Base-by-base conservation (phyloP, 2,888 invertebrate genomes). In the Diaperis boleti region DNA sequence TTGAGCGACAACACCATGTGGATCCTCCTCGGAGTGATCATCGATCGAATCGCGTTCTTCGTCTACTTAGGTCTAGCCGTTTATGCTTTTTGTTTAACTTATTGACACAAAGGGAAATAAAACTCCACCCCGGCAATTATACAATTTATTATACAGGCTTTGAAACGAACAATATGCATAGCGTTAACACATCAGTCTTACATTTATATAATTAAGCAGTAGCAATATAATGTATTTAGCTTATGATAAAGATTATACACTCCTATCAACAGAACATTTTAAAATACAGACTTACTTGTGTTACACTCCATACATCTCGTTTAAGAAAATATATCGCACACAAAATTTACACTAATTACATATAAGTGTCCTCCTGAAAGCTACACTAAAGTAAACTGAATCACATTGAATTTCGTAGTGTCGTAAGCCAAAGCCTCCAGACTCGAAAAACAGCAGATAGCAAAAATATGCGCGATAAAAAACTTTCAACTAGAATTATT, bases 111-210 rank as follows among this genome's bases (percentile, higher is more conserved):
- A 7, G 15, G 5, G 13, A 49, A 49, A 50, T 41, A 59, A 59
- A 59, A 49, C 7, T 13, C 44, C 29, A 41, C 15, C 15, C 59
- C 39, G 64, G 64, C 60, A 77, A 77, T 79, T 72, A 78, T 78
- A 78, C 78, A 79, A 73, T 79, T 79, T 81, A 78, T 80, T 79
- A 77, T 79, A 80, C 78, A 79, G 78, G 78, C 79, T 74, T 69
- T 72, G 69, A 69, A 74, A 73, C 73, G 75, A 78, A 76, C 75
- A 77, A 74, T 76, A 77, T 77, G 78, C 79, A 74, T 77, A 78
- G 76, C 76, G 71, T 76, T 75, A 78, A 77, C 78, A 77, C 78
- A 80, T 80, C 80, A 80, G 79, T 80, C 80, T 80, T 80, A 76
- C 77, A 79, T 75, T 72, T 75, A 76, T 71, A 74, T 33, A 33